A percentile compares a stretch with the other conserved stretches of the same genome.
These are phyloP conservation scores for Atopsyche davidsoni DNA, from an alignment of 1,140 invertebrate genomes.

Conservation along the genomic window DNA sequence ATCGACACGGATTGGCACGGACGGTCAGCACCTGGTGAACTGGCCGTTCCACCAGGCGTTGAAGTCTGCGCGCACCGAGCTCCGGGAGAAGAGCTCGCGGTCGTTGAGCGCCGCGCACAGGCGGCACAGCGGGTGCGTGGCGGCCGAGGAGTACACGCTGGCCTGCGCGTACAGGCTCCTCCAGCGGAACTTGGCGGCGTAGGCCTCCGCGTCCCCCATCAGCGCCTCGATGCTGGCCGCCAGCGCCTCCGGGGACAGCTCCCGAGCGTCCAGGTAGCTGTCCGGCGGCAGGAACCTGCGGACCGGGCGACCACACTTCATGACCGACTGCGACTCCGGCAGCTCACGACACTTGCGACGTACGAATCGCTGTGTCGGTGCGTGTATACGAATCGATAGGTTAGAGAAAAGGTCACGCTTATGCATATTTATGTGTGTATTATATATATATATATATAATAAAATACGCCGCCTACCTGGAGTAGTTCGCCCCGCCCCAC, in stretches of 20 bases:
- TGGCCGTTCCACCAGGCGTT: constrained; percentile 13
- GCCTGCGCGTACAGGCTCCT: constrained; percentile 34
- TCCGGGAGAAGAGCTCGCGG: background rate
- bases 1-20: too few species aligned
- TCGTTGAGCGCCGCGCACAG: constrained; percentile 31
- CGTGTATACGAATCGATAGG: too few species aligned
- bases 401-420: too few species aligned
- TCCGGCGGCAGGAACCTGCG: constrained; percentile 9
- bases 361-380: too few species aligned
- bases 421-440: too few species aligned
- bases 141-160: constrained; percentile 1
- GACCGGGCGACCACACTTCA: too few species aligned
- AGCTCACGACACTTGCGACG: too few species aligned
- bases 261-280: constrained; percentile 35
- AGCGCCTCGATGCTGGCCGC: constrained; percentile 31
- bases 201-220: constrained; percentile 32
- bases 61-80: constrained; percentile 1
- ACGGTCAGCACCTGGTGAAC: too few species aligned
- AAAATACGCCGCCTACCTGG: too few species aligned
- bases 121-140: constrained; percentile 29
- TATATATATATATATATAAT: too few species aligned
- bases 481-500: constrained; percentile 45
- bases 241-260: constrained; percentile 2
- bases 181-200: constrained; percentile 35
- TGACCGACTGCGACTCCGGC: too few species aligned